These are phyloP conservation scores for Melinaea menophilus DNA, from an alignment of 2,888 invertebrate species.

Conservation along the genomic window DNA sequence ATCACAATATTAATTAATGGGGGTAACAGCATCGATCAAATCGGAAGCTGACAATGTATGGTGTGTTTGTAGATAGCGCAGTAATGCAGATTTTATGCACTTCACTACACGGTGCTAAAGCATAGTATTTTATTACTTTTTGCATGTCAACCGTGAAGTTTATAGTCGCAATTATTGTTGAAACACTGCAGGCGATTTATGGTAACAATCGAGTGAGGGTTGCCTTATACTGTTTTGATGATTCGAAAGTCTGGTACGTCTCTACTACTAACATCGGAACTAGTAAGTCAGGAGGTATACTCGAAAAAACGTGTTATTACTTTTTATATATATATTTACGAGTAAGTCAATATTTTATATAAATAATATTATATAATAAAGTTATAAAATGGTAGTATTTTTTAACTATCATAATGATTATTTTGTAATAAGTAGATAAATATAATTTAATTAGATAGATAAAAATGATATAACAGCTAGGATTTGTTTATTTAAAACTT, in stretches of 20 bases:
- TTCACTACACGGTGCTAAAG: constrained; percentile 38
- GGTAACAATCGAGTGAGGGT: constrained; percentile 40
- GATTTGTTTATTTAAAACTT: too few relatives aligned
- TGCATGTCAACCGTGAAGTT: constrained; percentile 62
- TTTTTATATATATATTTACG: too few relatives aligned
- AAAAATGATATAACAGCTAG: too few relatives aligned
- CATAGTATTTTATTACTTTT: constrained; percentile 59
- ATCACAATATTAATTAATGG: not conserved
- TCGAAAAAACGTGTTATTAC: too few relatives aligned
- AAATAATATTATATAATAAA: too few relatives aligned
- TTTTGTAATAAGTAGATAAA: too few relatives aligned
- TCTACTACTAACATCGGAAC: not conserved
- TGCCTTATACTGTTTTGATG: constrained; percentile 22
- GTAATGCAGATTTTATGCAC: constrained; percentile 37
- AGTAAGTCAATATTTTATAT: too few relatives aligned
- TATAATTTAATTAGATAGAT: too few relatives aligned
- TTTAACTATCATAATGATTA: too few relatives aligned
- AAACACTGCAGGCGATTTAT: constrained; percentile 50
- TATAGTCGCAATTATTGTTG: constrained; percentile 64
- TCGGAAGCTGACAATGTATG: constrained; percentile 15
- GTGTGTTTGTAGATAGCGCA: constrained; percentile 15
- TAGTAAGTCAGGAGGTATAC: not conserved
- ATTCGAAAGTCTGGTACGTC: constrained; percentile 7
- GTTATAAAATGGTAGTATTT: too few relatives aligned
- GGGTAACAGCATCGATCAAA: not conserved